Conservation (phyloP, 2,113 vertebrate genomes). For the Cranoglanis bouderius region DNA sequence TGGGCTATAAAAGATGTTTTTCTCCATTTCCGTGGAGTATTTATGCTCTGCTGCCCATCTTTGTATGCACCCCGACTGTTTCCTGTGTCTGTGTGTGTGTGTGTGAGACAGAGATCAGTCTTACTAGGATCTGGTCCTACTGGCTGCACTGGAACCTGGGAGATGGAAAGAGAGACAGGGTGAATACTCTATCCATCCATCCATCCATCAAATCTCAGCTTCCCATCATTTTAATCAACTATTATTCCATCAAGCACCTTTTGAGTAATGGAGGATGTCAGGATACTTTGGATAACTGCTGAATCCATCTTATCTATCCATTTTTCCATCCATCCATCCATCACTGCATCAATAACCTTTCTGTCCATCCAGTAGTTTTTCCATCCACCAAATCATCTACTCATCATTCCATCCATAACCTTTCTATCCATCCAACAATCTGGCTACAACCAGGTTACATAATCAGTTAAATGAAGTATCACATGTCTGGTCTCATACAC, state of each 20-base stretch:
- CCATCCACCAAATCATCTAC: background rate
- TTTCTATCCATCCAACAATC: background rate
- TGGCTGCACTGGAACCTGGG: conserved; percentile 80
- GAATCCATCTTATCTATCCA: no score
- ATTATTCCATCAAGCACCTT: background rate
- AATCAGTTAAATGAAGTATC: background rate
- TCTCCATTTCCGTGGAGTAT: background rate
- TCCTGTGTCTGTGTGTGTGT: background rate
- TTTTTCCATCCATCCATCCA: no score
- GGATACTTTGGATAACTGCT: no score
- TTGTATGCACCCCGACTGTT: background rate
- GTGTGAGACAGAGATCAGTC: background rate
- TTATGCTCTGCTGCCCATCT: background rate
- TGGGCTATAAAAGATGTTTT: background rate
- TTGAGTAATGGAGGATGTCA: no score
- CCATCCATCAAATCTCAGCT: background rate
- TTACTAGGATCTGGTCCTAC: conserved; percentile 82
- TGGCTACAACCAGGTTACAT: background rate
- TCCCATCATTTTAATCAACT: background rate
- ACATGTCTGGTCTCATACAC: background rate
- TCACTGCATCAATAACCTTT: no score
- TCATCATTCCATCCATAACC: background rate
- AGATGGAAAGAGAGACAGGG: background rate
- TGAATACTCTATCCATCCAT: background rate
- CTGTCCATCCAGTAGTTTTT: background rate